Base-by-base conservation (phyloP, 2,113 vertebrate genomes). In the Rhodinocichla rosea region DNA sequence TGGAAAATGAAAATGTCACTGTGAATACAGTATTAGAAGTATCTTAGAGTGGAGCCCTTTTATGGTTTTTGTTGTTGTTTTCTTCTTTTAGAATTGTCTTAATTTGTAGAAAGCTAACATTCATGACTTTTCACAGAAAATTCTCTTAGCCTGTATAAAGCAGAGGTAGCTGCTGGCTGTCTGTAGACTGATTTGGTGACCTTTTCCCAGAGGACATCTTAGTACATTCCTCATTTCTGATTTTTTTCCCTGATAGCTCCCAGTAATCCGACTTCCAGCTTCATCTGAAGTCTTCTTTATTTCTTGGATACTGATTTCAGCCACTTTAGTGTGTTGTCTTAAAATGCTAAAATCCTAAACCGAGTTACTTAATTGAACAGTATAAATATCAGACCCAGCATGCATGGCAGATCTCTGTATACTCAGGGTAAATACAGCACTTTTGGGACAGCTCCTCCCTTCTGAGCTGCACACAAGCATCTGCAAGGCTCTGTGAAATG, bases 381-480 rank as follows among this genome's bases (percentile, higher is more conserved):
- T 1, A 50, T 10, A 53, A 78, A 53, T n/a, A 67, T 55, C 35
- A 83, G 55, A n/a, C 13, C 3, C 40, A 49, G 35, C 2, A 37
- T 1, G 11, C 40, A 21, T 13, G n/a, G 24, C 11, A 10, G 2
- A 53, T 47, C 18, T 62, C 37, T 45, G 12, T 35, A 55, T 24
- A 30, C 2, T 40, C 1, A 1, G 11, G 14, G 21, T 39, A 87
- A 75, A 89, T 53, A 16, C 42, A 71, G 11, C 18, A 23, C 2
- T 73, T 75, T 5, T 10, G 17, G 49, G 63, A 77, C 37, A 56
- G 22, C 40, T 87, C 10, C 16, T 73, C 7, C 19, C 15, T 80
- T n/a, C 50, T 53, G n/a, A 65, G 40, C 20, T 26, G 28, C 4
- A 11, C 7, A 20, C 0, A 0, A 67, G 27, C 44, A 52, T 9